A percentile compares a stretch with the other conserved stretches of the same genome.
phyloP scores from a whole-genome alignment of 2,888 invertebrate species.

The Hyposoter dolosus region DNA sequence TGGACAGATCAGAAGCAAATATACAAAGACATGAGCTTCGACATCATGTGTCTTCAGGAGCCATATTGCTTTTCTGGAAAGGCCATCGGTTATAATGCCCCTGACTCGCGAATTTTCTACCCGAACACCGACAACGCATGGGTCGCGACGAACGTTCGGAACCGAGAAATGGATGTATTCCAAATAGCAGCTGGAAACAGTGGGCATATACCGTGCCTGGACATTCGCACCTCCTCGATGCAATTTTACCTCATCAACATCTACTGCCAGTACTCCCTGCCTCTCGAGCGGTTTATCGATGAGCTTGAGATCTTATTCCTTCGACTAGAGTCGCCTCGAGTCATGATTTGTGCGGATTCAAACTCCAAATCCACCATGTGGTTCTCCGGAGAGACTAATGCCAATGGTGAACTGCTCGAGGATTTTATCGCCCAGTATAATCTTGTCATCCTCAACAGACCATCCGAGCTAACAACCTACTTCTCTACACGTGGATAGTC shows the following conservation, averaged over 20 bases:
- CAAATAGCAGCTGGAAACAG: neutral
- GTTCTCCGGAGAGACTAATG: neutral
- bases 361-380: constrained; percentile 50
- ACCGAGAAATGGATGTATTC: constrained; percentile 19
- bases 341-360: constrained; percentile 46
- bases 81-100: neutral
- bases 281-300: neutral
- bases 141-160: neutral
- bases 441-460: neutral
- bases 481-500: neutral
- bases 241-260: constrained; percentile 33
- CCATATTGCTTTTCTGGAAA: constrained; percentile 34
- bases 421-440: constrained; percentile 26
- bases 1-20: neutral
- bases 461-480: neutral
- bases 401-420: neutral
- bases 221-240: neutral
- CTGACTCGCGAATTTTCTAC: neutral
- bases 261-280: constrained; percentile 52
- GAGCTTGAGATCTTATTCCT: neutral
- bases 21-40: neutral
- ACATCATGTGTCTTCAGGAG: constrained; percentile 54
- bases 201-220: constrained; percentile 22
- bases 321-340: neutral
- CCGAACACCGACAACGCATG: neutral